These are phyloP conservation scores for Caenorhabditis becei DNA, from an alignment of 2,888 invertebrate species.

Conservation along the genomic window DNA sequence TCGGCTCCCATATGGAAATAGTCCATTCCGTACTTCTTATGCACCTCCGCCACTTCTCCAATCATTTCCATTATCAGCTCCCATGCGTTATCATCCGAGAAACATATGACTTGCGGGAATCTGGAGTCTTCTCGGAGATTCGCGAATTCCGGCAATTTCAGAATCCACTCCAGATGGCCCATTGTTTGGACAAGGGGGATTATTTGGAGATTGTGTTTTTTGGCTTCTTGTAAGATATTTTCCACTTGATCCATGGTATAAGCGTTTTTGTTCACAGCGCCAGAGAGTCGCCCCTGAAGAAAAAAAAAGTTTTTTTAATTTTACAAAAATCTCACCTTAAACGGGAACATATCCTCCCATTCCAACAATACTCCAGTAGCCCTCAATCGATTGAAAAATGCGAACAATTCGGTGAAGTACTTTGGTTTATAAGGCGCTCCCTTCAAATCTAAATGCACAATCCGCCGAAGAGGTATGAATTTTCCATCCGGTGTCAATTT, in stretches of 20 bases:
- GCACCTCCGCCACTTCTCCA: slow-evolving; percentile 81
- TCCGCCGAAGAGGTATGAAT: slow-evolving; percentile 82
- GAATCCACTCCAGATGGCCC: slow-evolving; percentile 89
- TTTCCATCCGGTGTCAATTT: slow-evolving; percentile 72
- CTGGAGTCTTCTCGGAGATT: slow-evolving; percentile 86
- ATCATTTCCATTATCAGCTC: slow-evolving; percentile 81
- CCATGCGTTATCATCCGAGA: slow-evolving; percentile 81
- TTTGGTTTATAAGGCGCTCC: slow-evolving; percentile 82
- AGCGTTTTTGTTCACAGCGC: slow-evolving; percentile 86
- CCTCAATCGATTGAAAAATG: slow-evolving; percentile 86
- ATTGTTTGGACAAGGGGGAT: slow-evolving; percentile 91
- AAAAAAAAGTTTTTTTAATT: no score
- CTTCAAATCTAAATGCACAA: slow-evolving; percentile 91
- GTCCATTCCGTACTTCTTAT: slow-evolving; percentile 83
- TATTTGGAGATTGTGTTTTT: slow-evolving; percentile 84
- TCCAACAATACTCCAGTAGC: slow-evolving; percentile 89
- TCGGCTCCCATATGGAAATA: slow-evolving; percentile 85
- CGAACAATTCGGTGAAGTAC: slow-evolving; percentile 85
- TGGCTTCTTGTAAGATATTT: slow-evolving; percentile 56
- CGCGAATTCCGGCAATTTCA: slow-evolving; percentile 87
- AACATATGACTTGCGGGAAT: slow-evolving; percentile 83
- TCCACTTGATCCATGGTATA: slow-evolving; percentile 86
- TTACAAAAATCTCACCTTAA: no score
- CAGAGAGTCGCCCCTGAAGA: slow-evolving; percentile 84
- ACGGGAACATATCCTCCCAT: slow-evolving; percentile 93